These are phyloP conservation scores for Cyaniris semiargus DNA, from an alignment of 2,888 invertebrate species.

Conservation along the genomic window DNA sequence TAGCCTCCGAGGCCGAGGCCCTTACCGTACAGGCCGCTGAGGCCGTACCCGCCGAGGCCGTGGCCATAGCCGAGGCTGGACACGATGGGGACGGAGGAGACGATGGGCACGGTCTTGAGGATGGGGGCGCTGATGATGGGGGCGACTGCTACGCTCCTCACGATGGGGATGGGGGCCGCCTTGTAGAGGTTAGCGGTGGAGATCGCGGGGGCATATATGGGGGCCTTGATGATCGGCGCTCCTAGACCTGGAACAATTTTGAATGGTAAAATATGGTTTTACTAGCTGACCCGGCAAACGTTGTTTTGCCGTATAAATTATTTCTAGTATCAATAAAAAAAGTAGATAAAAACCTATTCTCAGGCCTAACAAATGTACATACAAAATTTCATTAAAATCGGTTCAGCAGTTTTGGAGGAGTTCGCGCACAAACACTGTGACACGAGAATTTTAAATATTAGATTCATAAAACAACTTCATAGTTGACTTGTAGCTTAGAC, in stretches of 20 bases:
- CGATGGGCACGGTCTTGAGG: conserved; percentile 34
- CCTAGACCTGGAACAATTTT: conserved; percentile 39
- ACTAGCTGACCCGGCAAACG: no score
- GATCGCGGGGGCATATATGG: conserved; percentile 56
- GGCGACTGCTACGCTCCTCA: conserved; percentile 51
- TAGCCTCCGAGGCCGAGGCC: conserved; percentile 38
- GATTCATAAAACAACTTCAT: no score
- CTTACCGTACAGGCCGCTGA: conserved; percentile 42
- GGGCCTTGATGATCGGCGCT: conserved; percentile 45
- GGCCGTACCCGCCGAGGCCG: conserved; percentile 42
- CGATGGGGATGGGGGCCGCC: conserved; percentile 65
- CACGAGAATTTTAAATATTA: no score
- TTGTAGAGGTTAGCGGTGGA: conserved; percentile 62
- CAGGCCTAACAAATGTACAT: no score
- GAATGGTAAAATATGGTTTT: not conserved
- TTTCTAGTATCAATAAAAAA: no score
- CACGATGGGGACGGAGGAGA: conserved; percentile 39
- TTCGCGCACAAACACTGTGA: no score
- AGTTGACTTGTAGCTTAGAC: no score
- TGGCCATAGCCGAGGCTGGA: conserved; percentile 36
- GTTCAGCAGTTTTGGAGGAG: no score
- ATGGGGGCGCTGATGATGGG: conserved; percentile 53
- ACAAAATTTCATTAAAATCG: no score
- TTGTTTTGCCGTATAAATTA: no score
- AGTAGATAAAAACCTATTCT: no score